Conservation (phyloP, 2,797 vertebrate species). For the Hippocampus kuda region DNA sequence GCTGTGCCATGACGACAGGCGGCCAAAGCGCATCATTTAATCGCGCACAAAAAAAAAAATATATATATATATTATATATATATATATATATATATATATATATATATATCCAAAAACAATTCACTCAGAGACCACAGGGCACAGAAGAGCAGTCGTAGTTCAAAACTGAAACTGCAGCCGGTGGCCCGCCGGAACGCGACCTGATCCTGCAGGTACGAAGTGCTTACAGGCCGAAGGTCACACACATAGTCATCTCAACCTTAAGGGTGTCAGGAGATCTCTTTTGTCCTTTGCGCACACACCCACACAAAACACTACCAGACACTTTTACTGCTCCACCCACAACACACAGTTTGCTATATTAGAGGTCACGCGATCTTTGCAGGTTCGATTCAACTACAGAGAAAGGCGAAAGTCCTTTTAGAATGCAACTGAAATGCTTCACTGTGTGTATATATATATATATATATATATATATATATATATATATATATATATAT, state of each 20-base stretch:
- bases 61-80: neutral
- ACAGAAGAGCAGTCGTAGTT: neutral
- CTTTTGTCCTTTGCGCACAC: neutral
- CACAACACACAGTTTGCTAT: neutral
- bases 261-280: neutral
- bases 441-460: too few species aligned
- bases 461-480: neutral
- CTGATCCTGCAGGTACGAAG: conserved; percentile 16
- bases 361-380: neutral
- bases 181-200: neutral
- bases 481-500: too few species aligned
- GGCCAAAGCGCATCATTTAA: conserved; percentile 61
- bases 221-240: conserved; percentile 33
- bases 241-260: conserved; percentile 10
- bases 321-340: conserved; percentile 5
- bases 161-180: neutral
- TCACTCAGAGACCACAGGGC: conserved; percentile 13
- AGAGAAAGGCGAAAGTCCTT: neutral
- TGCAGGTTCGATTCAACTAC: neutral
- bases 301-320: conserved; percentile 11
- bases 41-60: neutral
- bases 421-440: neutral
- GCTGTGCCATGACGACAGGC: conserved; percentile 65
- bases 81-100: neutral
- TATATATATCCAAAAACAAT: neutral